Evolutionary conservation across 1,140 invertebrate species (phyloP), one percentile per base, ranked within the genome.

Genomic region (Dendrolimus kikuchii): DNA sequence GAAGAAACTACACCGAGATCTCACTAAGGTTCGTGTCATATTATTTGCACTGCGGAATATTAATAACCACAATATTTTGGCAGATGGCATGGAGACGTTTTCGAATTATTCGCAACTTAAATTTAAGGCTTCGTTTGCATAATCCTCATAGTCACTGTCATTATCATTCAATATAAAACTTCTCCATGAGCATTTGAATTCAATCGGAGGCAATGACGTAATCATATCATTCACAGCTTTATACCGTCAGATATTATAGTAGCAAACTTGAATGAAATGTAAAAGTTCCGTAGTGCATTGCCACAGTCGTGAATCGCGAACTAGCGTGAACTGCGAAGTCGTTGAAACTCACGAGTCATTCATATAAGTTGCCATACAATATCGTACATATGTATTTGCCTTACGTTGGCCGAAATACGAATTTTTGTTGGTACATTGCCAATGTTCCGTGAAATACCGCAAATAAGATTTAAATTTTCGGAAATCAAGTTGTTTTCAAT

Each of bases 1-100:
- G 45, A 89, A 92, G 67, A 96, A 96, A 74, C 90, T 97, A 41
- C 93, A 95, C 81, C 89, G 92, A 56, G 94, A 96, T 77, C 89
- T 97, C 10, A 94, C 93, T 43, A 95, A 94, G 81, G 92, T 88
- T 72, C 44, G 71, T 73, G 64, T 60, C 40, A 9, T 10, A 43
- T 55, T 46, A 51, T 43, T 53, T 39, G 53, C 8, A 44, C 41
- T 8, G 48, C 36, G 38, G 49, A 50, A 48, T 7, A 53, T 40
- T 46, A 55, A 49, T 51, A 6, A 55, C 50, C 8, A 45, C 38
- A 51, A 53, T 51, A 52, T 46, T 38, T 40, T 8, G 47, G 59
- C 48, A 60, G 50, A 64, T 64, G 62, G 66, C 59, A 68, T 65
- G 68, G 66, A 75, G 70, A 71, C 68, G 70, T 75, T 73, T 64